These are phyloP conservation scores for Ancistrus triradiatus DNA, from an alignment of 2,113 vertebrate genomes.

Conservation along the genomic window DNA sequence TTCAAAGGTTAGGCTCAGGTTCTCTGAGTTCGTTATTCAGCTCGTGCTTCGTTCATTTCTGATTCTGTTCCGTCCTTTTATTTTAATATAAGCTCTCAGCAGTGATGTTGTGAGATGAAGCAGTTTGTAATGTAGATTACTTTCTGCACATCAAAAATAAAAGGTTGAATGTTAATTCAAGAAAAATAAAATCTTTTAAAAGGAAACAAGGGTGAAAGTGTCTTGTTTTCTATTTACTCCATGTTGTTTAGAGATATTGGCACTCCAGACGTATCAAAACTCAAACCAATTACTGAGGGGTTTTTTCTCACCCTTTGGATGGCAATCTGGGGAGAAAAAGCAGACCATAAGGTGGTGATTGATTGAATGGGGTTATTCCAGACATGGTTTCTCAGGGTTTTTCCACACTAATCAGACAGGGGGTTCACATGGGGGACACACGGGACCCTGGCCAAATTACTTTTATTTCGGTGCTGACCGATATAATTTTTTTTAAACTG, in stretches of 20 bases:
- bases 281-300: constrained; percentile 45
- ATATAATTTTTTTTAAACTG: no score
- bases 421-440: no score
- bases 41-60: no score
- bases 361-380: no score
- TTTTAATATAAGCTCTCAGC: no score
- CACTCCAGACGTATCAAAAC: constrained; percentile 26
- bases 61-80: no score
- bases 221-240: constrained; percentile 37
- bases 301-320: constrained; percentile 47
- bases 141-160: constrained; percentile 22
- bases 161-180: constrained; percentile 18
- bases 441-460: no score
- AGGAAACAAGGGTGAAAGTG: not conserved
- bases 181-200: constrained; percentile 5
- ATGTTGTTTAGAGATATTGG: constrained; percentile 8
- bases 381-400: no score
- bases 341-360: constrained; percentile 55
- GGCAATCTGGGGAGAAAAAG: constrained; percentile 46
- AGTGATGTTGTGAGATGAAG: not conserved
- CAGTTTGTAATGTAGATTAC: constrained; percentile 30
- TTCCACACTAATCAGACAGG: no score
- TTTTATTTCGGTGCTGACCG: no score
- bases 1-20: no score
- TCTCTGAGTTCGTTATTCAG: no score